Evolutionary conservation across 2,888 invertebrate genomes (phyloP), one percentile per base, ranked within the genome.

Genomic region (Apodemia duryi): DNA sequence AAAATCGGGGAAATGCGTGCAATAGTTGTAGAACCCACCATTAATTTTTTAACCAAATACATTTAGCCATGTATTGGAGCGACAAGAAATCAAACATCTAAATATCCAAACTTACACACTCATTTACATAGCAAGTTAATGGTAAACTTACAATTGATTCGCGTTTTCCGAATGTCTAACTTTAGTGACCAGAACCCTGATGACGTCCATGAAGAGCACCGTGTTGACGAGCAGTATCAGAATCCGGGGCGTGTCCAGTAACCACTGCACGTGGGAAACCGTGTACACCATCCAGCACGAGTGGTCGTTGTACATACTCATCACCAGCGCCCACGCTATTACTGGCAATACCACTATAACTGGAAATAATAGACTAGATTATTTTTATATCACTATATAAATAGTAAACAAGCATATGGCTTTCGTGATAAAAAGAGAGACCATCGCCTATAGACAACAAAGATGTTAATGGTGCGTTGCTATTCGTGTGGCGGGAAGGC

Each of bases 211-310:
- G 64, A 95, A 90, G 0, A 96, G 87, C 0, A 88, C 72, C 0
- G 93, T 85, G 77, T 95, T 95, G 29, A 94, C 75, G 1, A 86
- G 66, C 32, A 95, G 81, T 71, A 94, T 93, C 6, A 84, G 74
- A n/a, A 95, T 80, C 61, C 94, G 86, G 4, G 94, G 94, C 11
- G 88, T 93, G 76, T 95, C 94, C 3, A 93, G 80, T 35, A 93
- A 88, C 94, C 95, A 95, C 73, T 94, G 95, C 62, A 93, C 82
- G 67, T 93, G 76, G 10, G 84, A 81, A 1, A 90, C 81, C 1
- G 89, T 87, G 73, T 94, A 93, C 1, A 94, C 92, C 64, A 93
- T 82, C 95, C 95, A 95, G 77, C 95, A 95, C 7, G 93, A 89
- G 67, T 90, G 86, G 74, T 94, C 85, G 72, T 92, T 85, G 68